Evolutionary conservation across 1,140 invertebrate genomes (phyloP), one percentile per base, ranked within the genome.

Genomic region (Phenacoccus solenopsis): DNA sequence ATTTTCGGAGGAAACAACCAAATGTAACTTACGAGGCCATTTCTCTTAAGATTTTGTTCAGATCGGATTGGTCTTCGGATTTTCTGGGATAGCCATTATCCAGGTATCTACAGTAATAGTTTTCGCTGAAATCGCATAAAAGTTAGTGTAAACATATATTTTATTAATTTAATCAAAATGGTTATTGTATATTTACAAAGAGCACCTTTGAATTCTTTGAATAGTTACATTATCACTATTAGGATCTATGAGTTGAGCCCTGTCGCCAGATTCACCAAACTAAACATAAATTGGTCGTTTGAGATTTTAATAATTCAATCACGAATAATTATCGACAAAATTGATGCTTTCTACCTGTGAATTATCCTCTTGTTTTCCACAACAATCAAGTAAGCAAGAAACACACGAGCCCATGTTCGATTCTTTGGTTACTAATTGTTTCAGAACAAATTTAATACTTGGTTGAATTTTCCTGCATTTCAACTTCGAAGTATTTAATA

Each of bases 21-120:
- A 27, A n/a, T n/a, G n/a, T n/a, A n/a, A 84, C 87, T 84, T 81
- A 94, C 91, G 88, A 89, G 49, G 91, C 90, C 72, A 90, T 92
- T 80, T 93, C 89, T 76, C 93, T 89, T 71, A 95, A 80, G 77
- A 94, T 91, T 80, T 87, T 86, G 77, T 87, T 92, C 27, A 94
- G 81, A 16, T 90, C 91, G 75, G 89, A 93, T 80, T 93, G 90
- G 78, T 94, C 91, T 79, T 94, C 91, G 71, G 85, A 85, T 75
- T 90, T 90, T 77, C 91, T 90, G 28, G 88, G 86, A 59, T 86
- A 81, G 22, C 85, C 85, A 76, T 82, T 85, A 78, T 85, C 85
- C 82, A 74, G 81, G 82, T 72, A 84, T 69, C 68, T 24, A 64
- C 71, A 0, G 68, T 59, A 80, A 75, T 83, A 82, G 78, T 87